phyloP scores from a whole-genome alignment of 2,797 vertebrate genomes.

The Miichthys miiuy region DNA sequence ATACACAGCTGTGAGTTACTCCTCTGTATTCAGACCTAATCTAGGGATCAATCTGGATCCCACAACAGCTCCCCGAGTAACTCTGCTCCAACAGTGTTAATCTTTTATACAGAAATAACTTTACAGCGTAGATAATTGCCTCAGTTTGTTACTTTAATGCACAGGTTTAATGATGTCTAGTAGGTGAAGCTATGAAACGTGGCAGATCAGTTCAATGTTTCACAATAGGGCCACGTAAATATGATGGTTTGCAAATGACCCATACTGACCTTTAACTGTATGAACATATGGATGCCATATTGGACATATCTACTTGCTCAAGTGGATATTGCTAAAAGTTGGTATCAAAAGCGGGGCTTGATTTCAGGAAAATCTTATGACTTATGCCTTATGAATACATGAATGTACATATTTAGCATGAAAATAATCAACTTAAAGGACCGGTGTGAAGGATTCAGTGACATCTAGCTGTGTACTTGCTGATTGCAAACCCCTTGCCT shows the following conservation, averaged over 20 bases:
- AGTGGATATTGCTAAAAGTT: too few species aligned
- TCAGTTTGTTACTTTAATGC: background rate
- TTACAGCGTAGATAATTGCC: background rate
- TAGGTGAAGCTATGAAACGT: background rate
- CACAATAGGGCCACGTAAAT: background rate
- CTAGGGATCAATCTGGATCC: background rate
- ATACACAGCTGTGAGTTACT: background rate
- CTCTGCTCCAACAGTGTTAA: background rate
- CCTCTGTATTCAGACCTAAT: too few species aligned
- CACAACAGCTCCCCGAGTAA: background rate
- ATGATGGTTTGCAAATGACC: background rate
- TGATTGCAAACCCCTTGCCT: too few species aligned
- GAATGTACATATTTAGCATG: background rate
- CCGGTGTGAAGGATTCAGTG: too few species aligned
- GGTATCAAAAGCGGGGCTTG: too few species aligned
- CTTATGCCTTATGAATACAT: background rate
- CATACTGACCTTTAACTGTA: background rate
- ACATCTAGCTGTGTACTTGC: too few species aligned
- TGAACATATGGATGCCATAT: background rate
- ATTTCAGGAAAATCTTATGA: background rate
- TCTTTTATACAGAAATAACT: background rate
- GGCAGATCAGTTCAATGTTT: background rate
- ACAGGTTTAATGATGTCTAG: background rate
- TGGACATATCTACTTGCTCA: background rate
- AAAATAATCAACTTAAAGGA: background rate